Evolutionary conservation across 2,113 vertebrate genomes (phyloP).

Genomic region (Reinhardtius hippoglossoides): DNA sequence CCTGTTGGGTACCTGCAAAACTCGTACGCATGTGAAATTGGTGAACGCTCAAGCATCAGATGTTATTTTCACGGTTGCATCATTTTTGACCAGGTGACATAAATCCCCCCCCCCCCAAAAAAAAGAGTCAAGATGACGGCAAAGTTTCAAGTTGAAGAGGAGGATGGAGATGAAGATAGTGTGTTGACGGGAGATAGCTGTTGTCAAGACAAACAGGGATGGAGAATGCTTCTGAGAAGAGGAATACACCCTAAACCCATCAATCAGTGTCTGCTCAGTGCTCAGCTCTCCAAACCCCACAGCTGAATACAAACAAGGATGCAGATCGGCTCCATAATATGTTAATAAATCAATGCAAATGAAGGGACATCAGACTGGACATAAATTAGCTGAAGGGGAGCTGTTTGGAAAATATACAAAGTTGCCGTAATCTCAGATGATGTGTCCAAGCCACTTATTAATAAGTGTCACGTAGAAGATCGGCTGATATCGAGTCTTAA

Average conservation of each 20-base stretch:
- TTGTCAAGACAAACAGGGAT: conserved; percentile 77
- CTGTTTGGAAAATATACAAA: conserved; percentile 50
- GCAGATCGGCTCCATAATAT: conserved; percentile 56
- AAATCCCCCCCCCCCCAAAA: conserved; percentile 51
- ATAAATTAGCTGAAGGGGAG: conserved; percentile 51
- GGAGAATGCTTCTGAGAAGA: conserved; percentile 65
- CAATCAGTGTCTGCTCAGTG: conserved; percentile 65
- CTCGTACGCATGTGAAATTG: conserved; percentile 36
- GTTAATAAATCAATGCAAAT: conserved; percentile 68
- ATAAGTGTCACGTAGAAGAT: conserved; percentile 56
- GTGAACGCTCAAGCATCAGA: conserved; percentile 43
- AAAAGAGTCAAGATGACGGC: conserved; percentile 61
- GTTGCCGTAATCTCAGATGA: conserved; percentile 31
- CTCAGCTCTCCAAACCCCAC: conserved; percentile 42
- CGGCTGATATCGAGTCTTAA: conserved; percentile 63
- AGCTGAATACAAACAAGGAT: conserved; percentile 68
- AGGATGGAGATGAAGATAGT: conserved; percentile 66
- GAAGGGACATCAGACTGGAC: conserved; percentile 50
- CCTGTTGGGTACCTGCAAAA: conserved; percentile 16
- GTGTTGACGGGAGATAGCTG: conserved; percentile 76
- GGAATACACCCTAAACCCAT: conserved; percentile 74
- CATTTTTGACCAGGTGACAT: conserved; percentile 58
- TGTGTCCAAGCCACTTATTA: conserved; percentile 53
- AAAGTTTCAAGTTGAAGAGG: conserved; percentile 65
- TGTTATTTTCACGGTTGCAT: conserved; percentile 56